phyloP scores from a whole-genome alignment of 1,140 invertebrate species.

The Xylocopa sonorina region DNA sequence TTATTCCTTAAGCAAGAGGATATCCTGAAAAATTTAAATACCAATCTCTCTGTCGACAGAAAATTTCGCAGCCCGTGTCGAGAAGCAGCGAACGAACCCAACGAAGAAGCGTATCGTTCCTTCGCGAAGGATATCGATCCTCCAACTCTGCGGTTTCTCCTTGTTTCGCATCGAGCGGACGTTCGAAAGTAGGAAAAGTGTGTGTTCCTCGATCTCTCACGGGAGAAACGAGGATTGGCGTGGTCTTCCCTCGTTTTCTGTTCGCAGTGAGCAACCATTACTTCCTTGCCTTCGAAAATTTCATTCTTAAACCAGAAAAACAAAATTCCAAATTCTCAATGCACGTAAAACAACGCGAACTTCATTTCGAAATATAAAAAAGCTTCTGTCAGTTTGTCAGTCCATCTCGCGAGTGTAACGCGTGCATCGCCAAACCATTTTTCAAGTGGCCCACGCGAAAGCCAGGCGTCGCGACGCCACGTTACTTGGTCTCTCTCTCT shows the following conservation, averaged over 20 bases:
- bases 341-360: too few species aligned
- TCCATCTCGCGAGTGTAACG: too few species aligned
- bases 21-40: too few species aligned
- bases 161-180: neutral
- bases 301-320: neutral
- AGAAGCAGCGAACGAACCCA: too few species aligned
- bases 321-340: too few species aligned
- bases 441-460: neutral
- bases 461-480: neutral
- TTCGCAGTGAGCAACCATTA: too few species aligned
- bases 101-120: neutral
- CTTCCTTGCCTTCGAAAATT: conserved; percentile 38
- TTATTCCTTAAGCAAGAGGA: neutral
- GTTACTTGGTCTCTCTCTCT: too few species aligned
- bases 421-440: neutral
- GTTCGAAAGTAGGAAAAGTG: conserved; percentile 6
- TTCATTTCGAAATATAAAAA: too few species aligned
- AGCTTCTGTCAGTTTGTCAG: too few species aligned
- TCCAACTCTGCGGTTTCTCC: neutral
- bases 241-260: too few species aligned
- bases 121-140: neutral
- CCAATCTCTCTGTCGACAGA: too few species aligned
- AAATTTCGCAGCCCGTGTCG: too few species aligned
- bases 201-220: conserved; percentile 1
- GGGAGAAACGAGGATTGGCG: conserved; percentile 6